Conservation (phyloP, 2,113 vertebrate species). For the Sander vitreus region DNA sequence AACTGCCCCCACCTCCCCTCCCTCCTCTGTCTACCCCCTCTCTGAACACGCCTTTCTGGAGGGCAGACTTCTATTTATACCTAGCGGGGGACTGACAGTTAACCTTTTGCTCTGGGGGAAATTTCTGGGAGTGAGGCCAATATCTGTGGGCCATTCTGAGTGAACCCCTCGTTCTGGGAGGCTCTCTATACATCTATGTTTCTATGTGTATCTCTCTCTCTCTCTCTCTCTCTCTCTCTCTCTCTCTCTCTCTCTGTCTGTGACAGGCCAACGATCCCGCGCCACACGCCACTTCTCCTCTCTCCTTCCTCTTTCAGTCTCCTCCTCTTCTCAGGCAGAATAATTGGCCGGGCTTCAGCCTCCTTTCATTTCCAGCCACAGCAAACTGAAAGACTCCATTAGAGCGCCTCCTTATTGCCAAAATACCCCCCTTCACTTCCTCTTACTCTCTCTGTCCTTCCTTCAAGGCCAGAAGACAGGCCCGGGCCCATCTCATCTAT, state of each 20-base stretch:
- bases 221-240: constrained; percentile 33
- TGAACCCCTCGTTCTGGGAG: constrained; percentile 61
- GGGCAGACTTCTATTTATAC: constrained; percentile 82
- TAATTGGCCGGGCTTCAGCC: constrained; percentile 79
- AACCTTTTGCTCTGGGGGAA: constrained; percentile 83
- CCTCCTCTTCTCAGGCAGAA: constrained; percentile 69
- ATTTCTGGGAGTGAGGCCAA: constrained; percentile 81
- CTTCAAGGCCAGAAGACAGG: constrained; percentile 60
- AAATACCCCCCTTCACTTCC: constrained; percentile 26
- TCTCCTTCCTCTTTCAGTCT: constrained; percentile 55
- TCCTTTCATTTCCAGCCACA: constrained; percentile 81
- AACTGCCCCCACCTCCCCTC: constrained; percentile 44
- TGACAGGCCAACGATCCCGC: constrained; percentile 53
- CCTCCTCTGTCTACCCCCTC: constrained; percentile 54
- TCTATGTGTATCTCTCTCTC: constrained; percentile 30
- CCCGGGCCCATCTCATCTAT: constrained; percentile 51
- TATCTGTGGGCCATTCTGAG: constrained; percentile 67
- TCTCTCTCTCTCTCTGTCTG: constrained; percentile 8
- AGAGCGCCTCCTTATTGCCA: constrained; percentile 71
- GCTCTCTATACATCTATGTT: constrained; percentile 48
- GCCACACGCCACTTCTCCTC: constrained; percentile 71
- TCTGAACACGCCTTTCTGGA: constrained; percentile 78
- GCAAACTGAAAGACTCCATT: constrained; percentile 82
- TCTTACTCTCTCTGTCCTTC: constrained; percentile 33
- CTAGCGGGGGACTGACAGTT: constrained; percentile 84